These are phyloP conservation scores for Synanthedon formicaeformis DNA, from an alignment of 2,888 invertebrate species.

Conservation along the genomic window DNA sequence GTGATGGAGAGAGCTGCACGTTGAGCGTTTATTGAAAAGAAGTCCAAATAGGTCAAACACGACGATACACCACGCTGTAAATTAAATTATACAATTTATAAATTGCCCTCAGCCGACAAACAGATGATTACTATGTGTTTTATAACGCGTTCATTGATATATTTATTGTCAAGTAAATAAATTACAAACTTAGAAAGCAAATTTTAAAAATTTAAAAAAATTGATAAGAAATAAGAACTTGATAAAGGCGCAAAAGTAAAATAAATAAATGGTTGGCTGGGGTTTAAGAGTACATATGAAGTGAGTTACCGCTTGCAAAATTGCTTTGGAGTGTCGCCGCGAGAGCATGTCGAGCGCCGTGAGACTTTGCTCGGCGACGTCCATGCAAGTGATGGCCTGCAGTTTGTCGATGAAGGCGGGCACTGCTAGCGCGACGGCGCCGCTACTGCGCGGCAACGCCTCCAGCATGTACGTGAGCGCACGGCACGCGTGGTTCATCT, in stretches of 20 bases:
- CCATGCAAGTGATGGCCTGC: constrained; percentile 99
- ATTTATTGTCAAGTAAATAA: neutral
- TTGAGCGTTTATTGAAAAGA: constrained; percentile 98
- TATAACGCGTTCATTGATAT: neutral
- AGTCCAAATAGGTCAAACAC: constrained; percentile 96
- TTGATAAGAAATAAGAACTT: too few relatives aligned
- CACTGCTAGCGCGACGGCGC: constrained; percentile 96
- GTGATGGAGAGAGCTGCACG: constrained; percentile 95
- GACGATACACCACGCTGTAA: constrained; percentile 93
- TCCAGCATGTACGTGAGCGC: constrained; percentile 99
- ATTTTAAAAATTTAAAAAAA: too few relatives aligned
- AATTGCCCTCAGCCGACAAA: neutral
- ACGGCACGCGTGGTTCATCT: constrained; percentile 99
- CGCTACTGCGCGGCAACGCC: constrained; percentile 94
- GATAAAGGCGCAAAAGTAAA: too few relatives aligned
- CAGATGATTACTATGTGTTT: too few relatives aligned
- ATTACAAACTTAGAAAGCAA: too few relatives aligned
- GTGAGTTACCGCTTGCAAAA: constrained; percentile 83
- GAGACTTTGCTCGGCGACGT: constrained; percentile 98
- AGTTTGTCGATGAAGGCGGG: constrained; percentile 97
- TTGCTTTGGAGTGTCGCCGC: constrained; percentile 94
- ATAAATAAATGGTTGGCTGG: too few relatives aligned
- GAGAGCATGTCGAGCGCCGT: constrained; percentile 98
- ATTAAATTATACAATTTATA: constrained; percentile 1
- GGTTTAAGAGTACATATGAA: too few relatives aligned